These are phyloP conservation scores for Bubo bubo DNA, from an alignment of 2,113 vertebrate species.

Conservation along the genomic window DNA sequence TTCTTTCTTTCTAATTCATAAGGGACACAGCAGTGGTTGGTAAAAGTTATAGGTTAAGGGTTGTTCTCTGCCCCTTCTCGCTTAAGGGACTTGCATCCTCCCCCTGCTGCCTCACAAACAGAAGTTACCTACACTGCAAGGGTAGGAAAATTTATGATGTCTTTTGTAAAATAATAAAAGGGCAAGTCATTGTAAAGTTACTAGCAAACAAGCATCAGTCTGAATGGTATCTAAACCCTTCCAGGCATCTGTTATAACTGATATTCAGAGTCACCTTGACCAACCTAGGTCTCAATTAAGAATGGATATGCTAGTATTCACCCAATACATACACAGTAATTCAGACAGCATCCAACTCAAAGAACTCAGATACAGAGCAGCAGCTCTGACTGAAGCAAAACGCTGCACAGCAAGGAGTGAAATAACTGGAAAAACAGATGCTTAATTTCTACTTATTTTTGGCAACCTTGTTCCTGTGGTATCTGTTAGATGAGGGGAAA, in stretches of 20 bases:
- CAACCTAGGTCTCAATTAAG: not conserved
- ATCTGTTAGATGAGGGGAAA: not conserved
- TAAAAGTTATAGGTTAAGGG: constrained; percentile 39
- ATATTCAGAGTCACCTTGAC: not conserved
- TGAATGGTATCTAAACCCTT: not conserved
- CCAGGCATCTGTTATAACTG: not conserved
- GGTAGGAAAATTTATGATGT: not conserved
- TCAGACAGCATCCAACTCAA: not conserved
- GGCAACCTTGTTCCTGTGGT: not conserved
- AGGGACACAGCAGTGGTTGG: not conserved
- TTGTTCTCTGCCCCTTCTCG: not conserved
- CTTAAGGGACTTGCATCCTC: not conserved
- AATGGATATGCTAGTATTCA: not conserved
- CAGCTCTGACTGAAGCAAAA: constrained; percentile 8
- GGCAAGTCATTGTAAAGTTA: not conserved
- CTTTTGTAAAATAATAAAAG: not conserved
- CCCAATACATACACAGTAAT: not conserved
- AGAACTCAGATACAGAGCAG: not conserved
- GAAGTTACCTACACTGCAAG: not conserved
- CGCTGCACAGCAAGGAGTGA: not conserved
- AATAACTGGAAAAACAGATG: constrained; percentile 10
- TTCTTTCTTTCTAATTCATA: constrained; percentile 50
- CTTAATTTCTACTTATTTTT: constrained; percentile 48
- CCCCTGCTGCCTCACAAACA: not conserved
- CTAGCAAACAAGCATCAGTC: not conserved